Conservation (phyloP, 2,113 vertebrate genomes). For the Notarius quadriscutis region DNA sequence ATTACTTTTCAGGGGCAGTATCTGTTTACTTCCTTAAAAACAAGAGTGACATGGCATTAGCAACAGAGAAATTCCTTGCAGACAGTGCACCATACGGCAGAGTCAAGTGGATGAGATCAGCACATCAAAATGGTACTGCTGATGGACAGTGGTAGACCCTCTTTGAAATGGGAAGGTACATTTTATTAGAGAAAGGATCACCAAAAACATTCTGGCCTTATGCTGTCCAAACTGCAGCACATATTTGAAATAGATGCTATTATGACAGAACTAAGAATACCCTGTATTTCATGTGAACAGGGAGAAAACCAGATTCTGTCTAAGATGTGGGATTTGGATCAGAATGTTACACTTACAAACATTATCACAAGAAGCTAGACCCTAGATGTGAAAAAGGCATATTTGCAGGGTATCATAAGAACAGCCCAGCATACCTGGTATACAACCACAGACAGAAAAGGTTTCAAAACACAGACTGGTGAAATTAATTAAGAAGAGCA, state of each 20-base stretch:
- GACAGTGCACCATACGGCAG: conserved; percentile 32
- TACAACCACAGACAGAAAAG: neutral
- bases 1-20: conserved; percentile 34
- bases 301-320: conserved; percentile 30
- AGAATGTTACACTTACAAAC: conserved; percentile 4
- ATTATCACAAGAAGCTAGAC: neutral
- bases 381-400: neutral
- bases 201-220: conserved; percentile 21
- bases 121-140: neutral
- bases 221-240: too few species aligned
- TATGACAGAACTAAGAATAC: conserved; percentile 26
- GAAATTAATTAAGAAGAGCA: too few species aligned
- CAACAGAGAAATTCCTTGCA: conserved; percentile 20
- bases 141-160: conserved; percentile 36
- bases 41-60: conserved; percentile 19
- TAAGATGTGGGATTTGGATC: conserved; percentile 39
- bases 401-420: neutral
- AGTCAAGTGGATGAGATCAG: conserved; percentile 34
- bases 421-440: neutral
- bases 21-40: conserved; percentile 40
- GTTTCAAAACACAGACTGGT: neutral
- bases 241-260: conserved; percentile 5
- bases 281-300: conserved; percentile 34
- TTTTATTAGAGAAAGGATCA: conserved; percentile 27
- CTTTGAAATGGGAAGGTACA: conserved; percentile 35